Base-by-base conservation (phyloP, 2,113 vertebrate genomes). In the Phyllostomus discolor region DNA sequence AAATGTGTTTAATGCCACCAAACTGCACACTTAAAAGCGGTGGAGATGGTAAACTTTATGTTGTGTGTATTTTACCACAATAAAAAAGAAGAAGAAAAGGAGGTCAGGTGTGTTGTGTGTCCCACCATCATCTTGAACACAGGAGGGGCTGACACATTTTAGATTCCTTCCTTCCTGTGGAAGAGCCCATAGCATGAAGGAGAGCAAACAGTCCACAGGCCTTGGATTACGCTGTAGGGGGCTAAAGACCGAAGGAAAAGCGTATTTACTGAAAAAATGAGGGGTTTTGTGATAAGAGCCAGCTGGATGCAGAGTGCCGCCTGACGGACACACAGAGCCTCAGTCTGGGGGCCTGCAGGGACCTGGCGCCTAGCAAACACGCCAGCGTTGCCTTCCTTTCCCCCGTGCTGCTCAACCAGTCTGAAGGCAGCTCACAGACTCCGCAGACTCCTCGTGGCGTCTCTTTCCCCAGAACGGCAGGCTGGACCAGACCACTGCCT, bases 171-270 rank as follows among this genome's bases (percentile, higher is more conserved):
- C n/a, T 48, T 96, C n/a, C 31, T 66, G 41, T 81, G 46, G 66
- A 41, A 70, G 50, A 66, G 38, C n/a, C 62, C 33, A 33, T 26
- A 28, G 70, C 38, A 48, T 35, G 72, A 62, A 46, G 7, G 17
- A 35, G 10, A 33, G 17, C 75, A 43, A 14, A 38, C 14, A 50
- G 67, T 57, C 10, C 10, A 8, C 2, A 14, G 86, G 35, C 50
- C 64, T 70, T 14, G 26, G 19, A 26, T 16, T 15, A 52, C 16
- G 28, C 7, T 7, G 1, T 0, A n/a, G 0, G 19, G 35, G 0
- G 9, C 59, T 35, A 5, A 35, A 70, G 41, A 12, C 10, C 1
- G 75, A 86, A 92, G 17, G 11, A n/a, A 26, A 70, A 28, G 5
- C 33, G 17, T 46, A 3, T 5, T 72, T 31, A 4, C 38, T 43